Base-by-base conservation (phyloP, 2,113 vertebrate species). In the Nyctereutes procyonoides region DNA sequence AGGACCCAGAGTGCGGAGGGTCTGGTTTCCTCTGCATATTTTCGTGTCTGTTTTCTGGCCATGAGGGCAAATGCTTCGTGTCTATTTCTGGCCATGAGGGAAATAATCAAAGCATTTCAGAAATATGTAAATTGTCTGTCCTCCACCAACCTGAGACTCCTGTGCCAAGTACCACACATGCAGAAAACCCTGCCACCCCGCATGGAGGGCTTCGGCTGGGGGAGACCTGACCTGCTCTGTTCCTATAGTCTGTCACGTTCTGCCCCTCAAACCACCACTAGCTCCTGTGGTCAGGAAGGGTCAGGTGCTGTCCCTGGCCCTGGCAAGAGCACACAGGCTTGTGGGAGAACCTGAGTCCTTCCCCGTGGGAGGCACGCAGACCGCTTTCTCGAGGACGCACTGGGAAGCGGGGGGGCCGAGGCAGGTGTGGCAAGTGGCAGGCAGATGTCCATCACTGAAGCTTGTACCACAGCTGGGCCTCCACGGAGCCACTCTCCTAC, bases 151-250 rank as follows among this genome's bases (percentile, higher is more conserved):
- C 13, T 71, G 19, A 65, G 3, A 38, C 16, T 10, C 74, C 35
- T 0, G 1, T 0, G 5, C 0, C 6, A 6, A 76, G 48, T 13
- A 76, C 13, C 2, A 20, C 0, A 60, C 2, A 0, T 4, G 2
- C 53, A 48, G 62, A 28, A 38, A 60, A 12, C 2, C 2, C 6
- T 1, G 2, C 12, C 89, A 30, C 14, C 26, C 67, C 10, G 2
- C 3, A 13, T 5, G 16, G 30, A 73, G 28, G 73, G 16, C 28
- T 81, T n/a, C 22, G 0, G 51, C 53, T 2, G 9, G 26, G 26
- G 55, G 35, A 2, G 43, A 48, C 48, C 17, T 0, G 8, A 4
- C 10, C 32, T 30, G 56, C 48, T 58, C 30, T 15, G 7, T 63
- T 7, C 9, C 32, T 3, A 17, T 0, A 2, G 53, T 19, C 35